Evolutionary conservation across 1,140 invertebrate genomes (phyloP), one percentile per base, ranked within the genome.

Genomic region (Macrosteles quadrilineatus): DNA sequence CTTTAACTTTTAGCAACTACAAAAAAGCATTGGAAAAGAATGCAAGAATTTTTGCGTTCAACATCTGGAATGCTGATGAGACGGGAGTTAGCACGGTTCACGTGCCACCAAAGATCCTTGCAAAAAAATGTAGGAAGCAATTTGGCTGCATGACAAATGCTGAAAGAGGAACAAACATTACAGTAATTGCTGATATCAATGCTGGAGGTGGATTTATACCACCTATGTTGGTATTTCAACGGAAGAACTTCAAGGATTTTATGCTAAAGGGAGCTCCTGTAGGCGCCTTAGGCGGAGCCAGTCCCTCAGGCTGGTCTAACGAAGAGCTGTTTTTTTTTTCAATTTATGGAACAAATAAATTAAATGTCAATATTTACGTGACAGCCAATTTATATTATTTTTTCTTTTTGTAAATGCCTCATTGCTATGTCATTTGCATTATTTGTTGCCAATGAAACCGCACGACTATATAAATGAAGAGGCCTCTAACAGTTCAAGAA

Each of bases 61-160:
- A 70, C 3, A 77, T 81, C 25, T 79, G 71, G 64, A 80, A 81
- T 71, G 70, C 78, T 14, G 78, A 80, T 74, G 79, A 81, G 71
- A 80, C 78, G n/a, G 80, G 78, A 25, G 47, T 78, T 32, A 75
- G 74, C 36, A 79, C 76, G n/a, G 78, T 79, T 1, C 76, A 77
- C 25, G 76, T 70, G 45, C 76, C 76, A 29, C 76, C 75, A 30
- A 72, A 78, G 57, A 68, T 77, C 30, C 69, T 72, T 29, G 27
- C 12, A 23, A 3, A 74, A 6, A 55, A 62, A 73, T 64, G 70
- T 4, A 53, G 27, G 12, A 75, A 74, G 31, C 75, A 77, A 71
- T 72, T 76, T 11, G 76, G 77, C n/a, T 9, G 29, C 43, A 36
- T 74, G 23, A 74, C 73, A n/a, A 32, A 14, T n/a, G 63, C 25